phyloP scores from a whole-genome alignment of 2,113 vertebrate species.

The Cryptoleucopteryx plumbea region DNA sequence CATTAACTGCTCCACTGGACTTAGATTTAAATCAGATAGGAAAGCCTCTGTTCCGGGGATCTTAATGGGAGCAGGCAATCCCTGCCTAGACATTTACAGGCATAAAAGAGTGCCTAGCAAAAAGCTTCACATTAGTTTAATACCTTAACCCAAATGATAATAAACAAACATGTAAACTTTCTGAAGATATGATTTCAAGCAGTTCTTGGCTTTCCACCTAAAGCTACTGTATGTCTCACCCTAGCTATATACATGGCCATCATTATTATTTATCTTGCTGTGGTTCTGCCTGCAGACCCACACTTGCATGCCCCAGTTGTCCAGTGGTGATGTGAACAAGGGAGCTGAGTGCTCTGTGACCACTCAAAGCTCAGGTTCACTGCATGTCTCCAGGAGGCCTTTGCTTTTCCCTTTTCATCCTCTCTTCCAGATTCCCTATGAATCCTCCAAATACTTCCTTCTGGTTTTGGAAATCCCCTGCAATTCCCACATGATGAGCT shows the following conservation, averaged over 20 bases:
- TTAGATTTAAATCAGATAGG: background rate
- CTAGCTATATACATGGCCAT: background rate
- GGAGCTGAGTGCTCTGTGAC: fast-evolving
- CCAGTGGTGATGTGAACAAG: background rate
- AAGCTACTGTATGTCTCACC: background rate
- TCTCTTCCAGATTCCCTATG: background rate
- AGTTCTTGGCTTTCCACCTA: background rate
- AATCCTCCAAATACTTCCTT: background rate
- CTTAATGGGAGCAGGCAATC: background rate
- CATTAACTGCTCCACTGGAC: background rate
- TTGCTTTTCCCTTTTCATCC: background rate
- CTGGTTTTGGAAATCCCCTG: background rate
- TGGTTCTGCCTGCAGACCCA: background rate
- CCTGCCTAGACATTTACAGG: background rate
- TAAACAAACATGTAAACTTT: background rate
- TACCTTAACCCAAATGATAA: background rate
- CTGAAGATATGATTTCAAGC: background rate
- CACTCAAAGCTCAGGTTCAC: background rate
- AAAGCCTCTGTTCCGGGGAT: background rate
- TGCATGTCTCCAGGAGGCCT: background rate
- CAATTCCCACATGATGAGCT: background rate
- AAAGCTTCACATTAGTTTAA: background rate
- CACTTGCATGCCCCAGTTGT: fast-evolving
- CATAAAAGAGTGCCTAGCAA: background rate
- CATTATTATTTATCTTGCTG: background rate